Conservation (phyloP, 1,140 invertebrate species). For the Cylas formicarius region DNA sequence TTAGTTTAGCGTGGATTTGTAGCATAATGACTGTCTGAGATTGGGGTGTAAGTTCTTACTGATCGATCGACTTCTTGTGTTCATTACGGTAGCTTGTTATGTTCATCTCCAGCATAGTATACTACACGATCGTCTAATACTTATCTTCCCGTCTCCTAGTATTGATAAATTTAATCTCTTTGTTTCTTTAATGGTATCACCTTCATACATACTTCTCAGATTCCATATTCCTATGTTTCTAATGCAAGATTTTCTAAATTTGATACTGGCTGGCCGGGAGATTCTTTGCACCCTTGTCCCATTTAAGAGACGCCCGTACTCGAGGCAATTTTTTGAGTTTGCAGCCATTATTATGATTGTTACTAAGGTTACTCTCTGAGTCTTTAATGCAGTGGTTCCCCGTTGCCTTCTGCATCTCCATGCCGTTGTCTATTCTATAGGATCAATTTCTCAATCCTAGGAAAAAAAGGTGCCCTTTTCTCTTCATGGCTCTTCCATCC, state of each 20-base stretch:
- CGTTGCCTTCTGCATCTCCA: too few species aligned
- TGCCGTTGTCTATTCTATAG: too few species aligned
- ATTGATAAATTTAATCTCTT: background rate
- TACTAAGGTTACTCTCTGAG: too few species aligned
- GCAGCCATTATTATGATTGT: constrained; percentile 13
- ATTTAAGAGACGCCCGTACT: constrained; percentile 23
- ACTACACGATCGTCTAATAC: too few species aligned
- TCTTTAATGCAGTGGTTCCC: too few species aligned
- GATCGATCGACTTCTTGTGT: too few species aligned
- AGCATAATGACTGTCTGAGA: too few species aligned
- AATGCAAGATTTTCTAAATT: background rate
- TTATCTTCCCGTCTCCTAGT: too few species aligned
- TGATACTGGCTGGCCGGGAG: constrained; percentile 12
- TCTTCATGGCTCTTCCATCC: constrained; percentile 1
- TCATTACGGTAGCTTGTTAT: too few species aligned
- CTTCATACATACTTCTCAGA: constrained; percentile 12
- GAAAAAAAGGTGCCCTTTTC: constrained; percentile 8
- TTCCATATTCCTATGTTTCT: constrained; percentile 16
- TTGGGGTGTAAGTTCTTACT: too few species aligned
- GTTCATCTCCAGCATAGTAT: too few species aligned
- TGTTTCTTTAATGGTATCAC: constrained; percentile 7
- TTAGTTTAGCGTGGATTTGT: too few species aligned
- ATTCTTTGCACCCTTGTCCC: constrained; percentile 17
- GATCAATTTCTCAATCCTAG: constrained; percentile 8
- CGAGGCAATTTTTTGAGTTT: constrained; percentile 16